Evolutionary conservation across 2,113 vertebrate species (phyloP), one percentile per base, ranked within the genome.

Genomic region (Meriones unguiculatus): DNA sequence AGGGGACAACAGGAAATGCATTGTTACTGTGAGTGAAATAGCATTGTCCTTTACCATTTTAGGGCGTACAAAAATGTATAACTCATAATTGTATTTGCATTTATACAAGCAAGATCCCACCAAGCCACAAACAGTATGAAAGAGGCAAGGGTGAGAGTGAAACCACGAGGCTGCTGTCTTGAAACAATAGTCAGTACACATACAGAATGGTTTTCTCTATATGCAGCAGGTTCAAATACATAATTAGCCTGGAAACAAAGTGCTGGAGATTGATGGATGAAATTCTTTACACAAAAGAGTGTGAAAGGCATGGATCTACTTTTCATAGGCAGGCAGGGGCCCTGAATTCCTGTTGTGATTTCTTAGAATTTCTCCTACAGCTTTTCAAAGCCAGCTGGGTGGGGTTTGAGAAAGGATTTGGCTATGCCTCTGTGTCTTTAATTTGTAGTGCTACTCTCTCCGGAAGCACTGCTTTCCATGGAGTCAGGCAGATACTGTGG

Each of bases 21-120:
- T 92, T 97, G 91, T 97, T 91, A 91, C 65, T 50, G 57, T 10
- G 78, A 97, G 38, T 87, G 20, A 67, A 77, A 1, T 38, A 0
- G 76, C 92, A 96, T 92, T 97, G 64, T 97, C 96, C 87, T 94
- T 72, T 86, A 65, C 67, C 97, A 50, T 97, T 96, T 87, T 73
- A 41, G 54, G 67, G 69, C 95, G 62, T 95, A 77, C 85, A 54
- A 54, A 95, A 89, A 96, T 95, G 62, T 46, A 1, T 94, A 97
- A 94, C 67, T 97, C 85, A 81, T 95, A n/a, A 92, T 89, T 87
- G 54, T 20, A 90, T 59, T 96, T 98, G 96, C 95, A 96, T 96
- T 97, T 97, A 38, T 93, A 88, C 89, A 94, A 96, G 96, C 76
- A 82, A 95, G 59, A 64, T 90, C 93, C 97, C 88, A 91, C 64